Evolutionary conservation across 2,888 invertebrate genomes (phyloP).

Genomic region (Mylabris sibirica): DNA sequence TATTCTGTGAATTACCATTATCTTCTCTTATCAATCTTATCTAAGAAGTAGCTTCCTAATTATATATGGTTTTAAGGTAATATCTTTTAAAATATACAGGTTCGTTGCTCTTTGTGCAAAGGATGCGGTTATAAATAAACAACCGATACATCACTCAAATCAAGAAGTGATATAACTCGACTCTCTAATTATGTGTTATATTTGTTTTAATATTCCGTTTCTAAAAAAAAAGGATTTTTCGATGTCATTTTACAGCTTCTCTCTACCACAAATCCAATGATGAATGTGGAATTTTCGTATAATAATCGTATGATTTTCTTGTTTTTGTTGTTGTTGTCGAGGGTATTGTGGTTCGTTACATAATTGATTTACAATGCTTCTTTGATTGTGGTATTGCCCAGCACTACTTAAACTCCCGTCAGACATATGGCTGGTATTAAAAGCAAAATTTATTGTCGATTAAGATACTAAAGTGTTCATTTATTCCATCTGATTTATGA

Average conservation of each 20-base stretch:
- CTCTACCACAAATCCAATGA: neutral
- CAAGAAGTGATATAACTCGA: too few relatives aligned
- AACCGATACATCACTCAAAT: neutral
- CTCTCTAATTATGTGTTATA: neutral
- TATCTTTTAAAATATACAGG: neutral
- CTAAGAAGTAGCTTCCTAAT: neutral
- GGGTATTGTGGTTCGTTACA: slow-evolving; percentile 28
- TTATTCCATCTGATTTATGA: slow-evolving; percentile 26
- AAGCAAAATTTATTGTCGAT: slow-evolving; percentile 30
- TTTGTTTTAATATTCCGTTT: neutral
- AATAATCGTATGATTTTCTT: neutral
- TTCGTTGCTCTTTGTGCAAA: neutral
- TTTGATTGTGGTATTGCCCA: slow-evolving; percentile 29
- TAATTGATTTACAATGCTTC: slow-evolving; percentile 34
- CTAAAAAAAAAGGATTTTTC: neutral
- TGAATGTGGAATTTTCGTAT: slow-evolving; percentile 2
- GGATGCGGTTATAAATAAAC: neutral
- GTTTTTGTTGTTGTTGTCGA: slow-evolving; percentile 5
- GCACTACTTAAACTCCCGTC: slow-evolving; percentile 25
- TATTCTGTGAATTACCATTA: slow-evolving; percentile 25
- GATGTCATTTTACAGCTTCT: neutral
- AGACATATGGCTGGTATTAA: slow-evolving; percentile 33
- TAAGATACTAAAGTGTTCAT: slow-evolving; percentile 31
- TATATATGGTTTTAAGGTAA: neutral
- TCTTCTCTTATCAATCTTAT: neutral